Evolutionary conservation across 1,140 invertebrate species (phyloP).

Genomic region (Aphelinus atriplicis): DNA sequence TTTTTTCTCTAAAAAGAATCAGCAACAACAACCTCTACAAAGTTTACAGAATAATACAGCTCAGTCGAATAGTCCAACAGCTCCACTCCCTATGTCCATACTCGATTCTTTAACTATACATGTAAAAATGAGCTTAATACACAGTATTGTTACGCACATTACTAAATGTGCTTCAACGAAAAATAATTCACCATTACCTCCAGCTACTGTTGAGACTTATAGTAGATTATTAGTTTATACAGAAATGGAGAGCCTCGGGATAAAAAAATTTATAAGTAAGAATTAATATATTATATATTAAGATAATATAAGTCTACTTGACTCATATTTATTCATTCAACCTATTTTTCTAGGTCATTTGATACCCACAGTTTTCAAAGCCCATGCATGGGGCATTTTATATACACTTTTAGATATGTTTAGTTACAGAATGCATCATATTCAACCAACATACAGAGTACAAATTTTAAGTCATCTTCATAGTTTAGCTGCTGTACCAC

Average conservation of each 20-base stretch:
- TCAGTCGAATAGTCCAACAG: constrained; percentile 73
- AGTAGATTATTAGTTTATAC: constrained; percentile 92
- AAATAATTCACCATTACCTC: constrained; percentile 82
- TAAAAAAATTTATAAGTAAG: constrained; percentile 95
- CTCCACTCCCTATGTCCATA: constrained; percentile 90
- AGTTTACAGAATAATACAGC: constrained; percentile 65
- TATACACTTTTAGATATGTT: constrained; percentile 97
- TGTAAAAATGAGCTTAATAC: constrained; percentile 97
- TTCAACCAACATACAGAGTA: constrained; percentile 93
- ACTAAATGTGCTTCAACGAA: constrained; percentile 90
- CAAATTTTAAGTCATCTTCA: constrained; percentile 91
- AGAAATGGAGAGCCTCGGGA: constrained; percentile 96
- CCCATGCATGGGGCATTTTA: constrained; percentile 92
- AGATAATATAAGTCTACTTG: neutral
- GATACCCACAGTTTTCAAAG: constrained; percentile 89
- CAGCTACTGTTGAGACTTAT: constrained; percentile 95
- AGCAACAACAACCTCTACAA: constrained; percentile 61
- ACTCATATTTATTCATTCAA: constrained; percentile 31
- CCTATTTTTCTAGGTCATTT: constrained; percentile 81
- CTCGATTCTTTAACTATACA: constrained; percentile 96
- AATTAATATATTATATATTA: constrained; percentile 44
- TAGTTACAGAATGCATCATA: constrained; percentile 94
- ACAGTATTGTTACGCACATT: constrained; percentile 90
- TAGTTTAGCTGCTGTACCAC: constrained; percentile 86
- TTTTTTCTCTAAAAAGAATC: constrained; percentile 48